Evolutionary conservation across 1,140 invertebrate species (phyloP).

Genomic region (Drosophila rufa): DNA sequence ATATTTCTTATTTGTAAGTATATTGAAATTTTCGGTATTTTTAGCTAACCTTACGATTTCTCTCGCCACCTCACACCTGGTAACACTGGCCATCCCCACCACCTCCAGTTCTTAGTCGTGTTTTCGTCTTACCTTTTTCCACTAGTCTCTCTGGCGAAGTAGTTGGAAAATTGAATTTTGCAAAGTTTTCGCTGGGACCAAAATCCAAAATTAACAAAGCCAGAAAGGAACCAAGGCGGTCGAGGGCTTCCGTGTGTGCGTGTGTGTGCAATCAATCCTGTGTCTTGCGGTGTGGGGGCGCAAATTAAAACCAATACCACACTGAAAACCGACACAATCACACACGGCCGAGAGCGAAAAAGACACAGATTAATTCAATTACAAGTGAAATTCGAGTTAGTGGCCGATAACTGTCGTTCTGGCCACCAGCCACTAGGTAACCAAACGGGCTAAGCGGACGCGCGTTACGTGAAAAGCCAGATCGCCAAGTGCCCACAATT

Average conservation of each 20-base stretch:
- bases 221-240: conserved; percentile 13
- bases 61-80: neutral
- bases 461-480: conserved; percentile 48
- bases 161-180: conserved; percentile 53
- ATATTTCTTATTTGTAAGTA: neutral
- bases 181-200: conserved; percentile 44
- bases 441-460: conserved; percentile 12
- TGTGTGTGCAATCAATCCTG: conserved; percentile 36
- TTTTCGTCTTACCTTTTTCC: conserved; percentile 32
- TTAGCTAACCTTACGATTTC: neutral
- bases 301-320: conserved; percentile 38
- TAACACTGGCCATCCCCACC: conserved; percentile 11
- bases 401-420: conserved; percentile 56
- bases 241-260: conserved; percentile 32
- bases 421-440: conserved; percentile 28
- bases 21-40: neutral
- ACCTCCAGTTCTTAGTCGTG: conserved; percentile 13
- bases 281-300: conserved; percentile 35
- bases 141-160: conserved; percentile 59
- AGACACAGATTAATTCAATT: conserved; percentile 72
- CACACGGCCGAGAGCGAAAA: conserved; percentile 56
- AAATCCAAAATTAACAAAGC: conserved; percentile 27
- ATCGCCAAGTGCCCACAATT: conserved; percentile 45
- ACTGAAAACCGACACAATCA: conserved; percentile 42
- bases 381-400: conserved; percentile 68